These are phyloP conservation scores for Seriola dumerili DNA, from an alignment of 2,113 vertebrate species.

Conservation along the genomic window DNA sequence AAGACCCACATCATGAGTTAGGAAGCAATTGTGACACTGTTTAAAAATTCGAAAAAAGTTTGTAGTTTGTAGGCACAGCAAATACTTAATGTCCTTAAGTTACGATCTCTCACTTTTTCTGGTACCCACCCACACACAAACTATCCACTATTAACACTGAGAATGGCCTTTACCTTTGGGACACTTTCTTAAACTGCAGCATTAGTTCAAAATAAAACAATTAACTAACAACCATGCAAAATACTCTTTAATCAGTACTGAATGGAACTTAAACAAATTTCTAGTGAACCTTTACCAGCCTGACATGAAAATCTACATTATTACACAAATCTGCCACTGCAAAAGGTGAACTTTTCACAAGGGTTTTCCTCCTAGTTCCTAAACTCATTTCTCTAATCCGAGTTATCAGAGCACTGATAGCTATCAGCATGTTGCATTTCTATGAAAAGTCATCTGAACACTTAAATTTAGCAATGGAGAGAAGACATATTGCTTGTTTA, in stretches of 20 bases:
- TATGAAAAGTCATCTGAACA: neutral
- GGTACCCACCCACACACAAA: neutral
- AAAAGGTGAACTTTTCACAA: neutral
- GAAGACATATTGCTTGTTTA: neutral
- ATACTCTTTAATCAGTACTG: neutral
- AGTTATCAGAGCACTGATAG: neutral
- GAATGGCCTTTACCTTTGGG: neutral
- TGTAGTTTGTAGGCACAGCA: neutral
- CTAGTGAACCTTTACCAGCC: neutral
- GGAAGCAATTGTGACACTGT: neutral
- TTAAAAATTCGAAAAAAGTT: neutral
- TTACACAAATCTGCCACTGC: neutral
- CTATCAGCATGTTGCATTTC: conserved; percentile 4
- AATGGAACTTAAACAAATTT: neutral
- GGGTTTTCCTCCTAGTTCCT: neutral
- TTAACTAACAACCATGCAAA: neutral
- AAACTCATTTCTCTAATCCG: neutral
- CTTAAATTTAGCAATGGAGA: neutral
- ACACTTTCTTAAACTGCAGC: neutral
- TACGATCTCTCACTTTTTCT: neutral
- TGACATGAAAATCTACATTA: neutral
- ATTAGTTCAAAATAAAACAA: neutral
- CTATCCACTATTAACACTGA: neutral
- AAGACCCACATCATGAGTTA: neutral
- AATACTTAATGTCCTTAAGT: neutral